A percentile compares a stretch with the other conserved stretches of the same genome.
Evolutionary conservation across 2,888 invertebrate species (phyloP).

Genomic region (Tiphia femorata): DNA sequence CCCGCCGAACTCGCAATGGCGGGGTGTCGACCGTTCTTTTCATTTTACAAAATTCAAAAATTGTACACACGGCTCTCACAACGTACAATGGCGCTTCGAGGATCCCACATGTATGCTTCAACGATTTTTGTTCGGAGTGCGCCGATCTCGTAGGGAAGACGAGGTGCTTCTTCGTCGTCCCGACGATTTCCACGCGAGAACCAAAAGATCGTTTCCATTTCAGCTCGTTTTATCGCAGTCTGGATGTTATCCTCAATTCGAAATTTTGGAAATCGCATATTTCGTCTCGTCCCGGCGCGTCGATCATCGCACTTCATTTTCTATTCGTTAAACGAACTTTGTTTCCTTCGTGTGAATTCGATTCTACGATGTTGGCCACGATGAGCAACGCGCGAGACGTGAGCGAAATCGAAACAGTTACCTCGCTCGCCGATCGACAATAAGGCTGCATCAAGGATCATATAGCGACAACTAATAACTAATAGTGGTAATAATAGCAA

Average conservation of each 20-base stretch:
- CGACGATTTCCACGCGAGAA: background rate
- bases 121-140: background rate
- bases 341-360: background rate
- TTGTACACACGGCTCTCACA: constrained; percentile 42
- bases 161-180: constrained; percentile 5
- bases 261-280: background rate
- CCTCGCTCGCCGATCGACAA: constrained; percentile 48
- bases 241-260: constrained; percentile 25
- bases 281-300: background rate
- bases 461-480: constrained; percentile 60
- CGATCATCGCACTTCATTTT: background rate
- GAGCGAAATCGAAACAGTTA: constrained; percentile 44
- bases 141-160: background rate
- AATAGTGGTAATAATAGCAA: constrained; percentile 48
- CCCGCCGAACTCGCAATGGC: background rate
- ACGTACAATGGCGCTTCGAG: constrained; percentile 48
- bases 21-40: constrained; percentile 3
- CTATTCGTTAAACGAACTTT: too few species aligned
- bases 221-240: constrained; percentile 32
- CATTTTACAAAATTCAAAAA: constrained; percentile 37
- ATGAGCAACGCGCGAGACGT: constrained; percentile 24
- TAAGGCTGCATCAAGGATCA: constrained; percentile 52
- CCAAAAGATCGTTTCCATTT: constrained; percentile 14
- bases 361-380: constrained; percentile 1
- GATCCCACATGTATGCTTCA: constrained; percentile 36